These are phyloP conservation scores for Rhea pennata DNA, from an alignment of 2,113 vertebrate genomes.

Conservation along the genomic window DNA sequence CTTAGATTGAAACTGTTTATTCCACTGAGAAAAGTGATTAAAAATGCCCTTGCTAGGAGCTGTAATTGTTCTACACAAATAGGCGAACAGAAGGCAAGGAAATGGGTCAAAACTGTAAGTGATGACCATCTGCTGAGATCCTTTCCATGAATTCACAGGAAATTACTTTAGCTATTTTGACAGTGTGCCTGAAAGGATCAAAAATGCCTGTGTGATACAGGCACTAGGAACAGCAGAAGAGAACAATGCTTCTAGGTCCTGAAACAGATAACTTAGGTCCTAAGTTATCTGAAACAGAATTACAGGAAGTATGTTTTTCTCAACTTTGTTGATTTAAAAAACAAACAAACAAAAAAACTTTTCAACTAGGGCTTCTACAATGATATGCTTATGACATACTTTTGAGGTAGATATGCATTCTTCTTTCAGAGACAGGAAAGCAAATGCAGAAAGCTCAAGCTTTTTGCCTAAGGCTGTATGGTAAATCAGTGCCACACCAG, in stretches of 20 bases:
- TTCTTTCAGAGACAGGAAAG: neutral
- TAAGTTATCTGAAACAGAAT: neutral
- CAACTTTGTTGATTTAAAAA: neutral
- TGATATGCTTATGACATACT: neutral
- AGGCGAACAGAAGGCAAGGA: neutral
- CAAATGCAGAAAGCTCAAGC: neutral
- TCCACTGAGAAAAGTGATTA: neutral
- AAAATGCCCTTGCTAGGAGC: neutral
- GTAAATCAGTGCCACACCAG: neutral
- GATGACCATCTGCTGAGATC: conserved; percentile 7
- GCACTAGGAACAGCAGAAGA: neutral
- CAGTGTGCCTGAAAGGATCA: conserved; percentile 17
- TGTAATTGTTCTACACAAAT: neutral
- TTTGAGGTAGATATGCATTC: neutral
- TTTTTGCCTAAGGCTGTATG: neutral
- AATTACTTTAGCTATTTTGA: conserved; percentile 13
- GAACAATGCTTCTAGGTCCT: neutral
- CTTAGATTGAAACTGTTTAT: neutral
- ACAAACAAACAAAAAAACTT: neutral
- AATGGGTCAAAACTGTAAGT: neutral
- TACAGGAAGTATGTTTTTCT: neutral
- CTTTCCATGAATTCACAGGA: neutral
- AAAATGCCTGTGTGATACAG: neutral
- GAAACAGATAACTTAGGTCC: no score
- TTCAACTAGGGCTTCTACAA: neutral